phyloP scores from a whole-genome alignment of 2,113 vertebrate genomes.

The Corvus hawaiiensis region DNA sequence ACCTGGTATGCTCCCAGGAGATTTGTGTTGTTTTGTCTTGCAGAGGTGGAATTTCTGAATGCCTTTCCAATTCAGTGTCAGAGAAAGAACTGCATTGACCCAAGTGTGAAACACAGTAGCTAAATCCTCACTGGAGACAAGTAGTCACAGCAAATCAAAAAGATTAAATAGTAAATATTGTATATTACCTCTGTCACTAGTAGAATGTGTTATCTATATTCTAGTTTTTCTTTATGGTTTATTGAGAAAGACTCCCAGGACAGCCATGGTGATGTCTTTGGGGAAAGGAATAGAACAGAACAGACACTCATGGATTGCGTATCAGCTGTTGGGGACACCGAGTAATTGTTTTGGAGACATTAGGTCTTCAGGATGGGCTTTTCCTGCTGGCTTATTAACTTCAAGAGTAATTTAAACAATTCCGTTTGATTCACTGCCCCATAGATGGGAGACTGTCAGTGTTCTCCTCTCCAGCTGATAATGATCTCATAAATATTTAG shows the following conservation, averaged over 20 bases:
- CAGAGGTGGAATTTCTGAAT: background rate
- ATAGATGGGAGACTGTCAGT: background rate
- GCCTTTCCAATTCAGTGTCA: background rate
- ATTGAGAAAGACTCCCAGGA: background rate
- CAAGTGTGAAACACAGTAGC: background rate
- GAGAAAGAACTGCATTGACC: background rate
- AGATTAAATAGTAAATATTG: background rate
- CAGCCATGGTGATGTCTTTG: background rate
- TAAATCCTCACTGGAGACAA: background rate
- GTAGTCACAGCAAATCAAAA: background rate
- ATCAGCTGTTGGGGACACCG: background rate
- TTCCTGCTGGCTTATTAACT: background rate
- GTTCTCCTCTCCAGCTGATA: background rate
- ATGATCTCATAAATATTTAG: background rate
- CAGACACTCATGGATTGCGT: rapidly evolving
- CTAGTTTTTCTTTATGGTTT: background rate
- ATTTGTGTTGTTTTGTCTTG: background rate
- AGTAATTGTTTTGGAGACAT: background rate
- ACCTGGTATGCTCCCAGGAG: background rate
- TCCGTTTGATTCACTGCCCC: background rate
- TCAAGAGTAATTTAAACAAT: background rate
- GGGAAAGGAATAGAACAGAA: background rate
- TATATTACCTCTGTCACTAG: background rate
- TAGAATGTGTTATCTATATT: background rate
- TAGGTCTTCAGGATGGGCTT: background rate